Conservation (phyloP, 2,888 invertebrate genomes). For the Chrysotoxum bicinctum region DNA sequence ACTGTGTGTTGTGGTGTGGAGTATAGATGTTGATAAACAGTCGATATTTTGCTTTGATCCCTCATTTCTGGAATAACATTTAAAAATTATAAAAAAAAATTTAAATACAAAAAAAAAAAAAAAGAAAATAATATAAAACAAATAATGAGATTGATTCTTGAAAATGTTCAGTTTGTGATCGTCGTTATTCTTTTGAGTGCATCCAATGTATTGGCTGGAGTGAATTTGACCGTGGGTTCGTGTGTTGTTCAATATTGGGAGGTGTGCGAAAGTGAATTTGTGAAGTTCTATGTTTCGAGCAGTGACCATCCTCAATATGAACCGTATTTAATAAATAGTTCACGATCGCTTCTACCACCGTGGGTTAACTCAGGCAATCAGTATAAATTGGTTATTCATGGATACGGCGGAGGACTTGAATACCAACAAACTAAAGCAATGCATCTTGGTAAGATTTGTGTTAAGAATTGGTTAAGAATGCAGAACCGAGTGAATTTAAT, state of each 20-base stretch:
- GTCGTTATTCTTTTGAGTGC: conserved; percentile 3
- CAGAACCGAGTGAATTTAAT: background rate
- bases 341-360: conserved; percentile 67
- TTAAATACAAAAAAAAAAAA: conserved; percentile 2
- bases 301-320: conserved; percentile 71
- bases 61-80: conserved; percentile 13
- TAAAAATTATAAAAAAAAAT: background rate
- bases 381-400: conserved; percentile 78
- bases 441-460: conserved; percentile 69
- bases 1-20: background rate
- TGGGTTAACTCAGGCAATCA: conserved; percentile 69
- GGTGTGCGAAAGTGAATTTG: conserved; percentile 74
- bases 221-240: conserved; percentile 74
- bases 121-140: background rate
- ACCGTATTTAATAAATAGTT: conserved; percentile 67
- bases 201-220: conserved; percentile 26
- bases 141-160: conserved; percentile 15
- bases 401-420: conserved; percentile 81
- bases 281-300: conserved; percentile 74
- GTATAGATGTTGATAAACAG: conserved; percentile 20
- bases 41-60: background rate
- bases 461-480: background rate
- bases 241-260: conserved; percentile 75
- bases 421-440: conserved; percentile 77
- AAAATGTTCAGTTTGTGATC: background rate